These are phyloP conservation scores for Teinopalpus imperialis DNA, from an alignment of 2,888 invertebrate species.

Conservation along the genomic window DNA sequence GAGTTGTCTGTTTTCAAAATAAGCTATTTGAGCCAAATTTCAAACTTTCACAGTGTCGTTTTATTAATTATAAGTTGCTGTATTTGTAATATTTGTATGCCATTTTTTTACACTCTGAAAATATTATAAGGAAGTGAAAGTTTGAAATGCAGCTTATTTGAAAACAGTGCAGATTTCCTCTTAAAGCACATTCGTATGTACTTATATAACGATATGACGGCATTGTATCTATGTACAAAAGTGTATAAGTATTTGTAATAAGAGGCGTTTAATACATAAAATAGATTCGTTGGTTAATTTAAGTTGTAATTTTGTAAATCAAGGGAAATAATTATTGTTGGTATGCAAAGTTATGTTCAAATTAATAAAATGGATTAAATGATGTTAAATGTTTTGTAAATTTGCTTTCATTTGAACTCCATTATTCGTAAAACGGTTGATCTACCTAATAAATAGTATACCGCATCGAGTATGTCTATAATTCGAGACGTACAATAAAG, in stretches of 20 bases:
- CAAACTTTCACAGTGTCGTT: slow-evolving; percentile 8
- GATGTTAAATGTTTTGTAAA: slow-evolving; percentile 13
- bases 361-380: slow-evolving; percentile 12
- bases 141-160: slow-evolving; percentile 25
- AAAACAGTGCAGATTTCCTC: slow-evolving; percentile 12
- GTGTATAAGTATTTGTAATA: no score
- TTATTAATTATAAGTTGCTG: neutral
- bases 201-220: no score
- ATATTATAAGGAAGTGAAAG: slow-evolving; percentile 9
- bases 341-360: neutral
- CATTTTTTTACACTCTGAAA: no score
- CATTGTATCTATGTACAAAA: no score
- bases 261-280: no score
- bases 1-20: slow-evolving; percentile 14
- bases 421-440: no score
- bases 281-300: no score
- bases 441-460: no score
- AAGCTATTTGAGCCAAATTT: slow-evolving; percentile 25
- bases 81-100: no score
- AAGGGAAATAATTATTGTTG: neutral
- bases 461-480: no score
- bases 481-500: no score
- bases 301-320: slow-evolving; percentile 7
- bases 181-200: no score
- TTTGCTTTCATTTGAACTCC: neutral